phyloP scores from a whole-genome alignment of 1,140 invertebrate species.

The Colletes gigas region DNA sequence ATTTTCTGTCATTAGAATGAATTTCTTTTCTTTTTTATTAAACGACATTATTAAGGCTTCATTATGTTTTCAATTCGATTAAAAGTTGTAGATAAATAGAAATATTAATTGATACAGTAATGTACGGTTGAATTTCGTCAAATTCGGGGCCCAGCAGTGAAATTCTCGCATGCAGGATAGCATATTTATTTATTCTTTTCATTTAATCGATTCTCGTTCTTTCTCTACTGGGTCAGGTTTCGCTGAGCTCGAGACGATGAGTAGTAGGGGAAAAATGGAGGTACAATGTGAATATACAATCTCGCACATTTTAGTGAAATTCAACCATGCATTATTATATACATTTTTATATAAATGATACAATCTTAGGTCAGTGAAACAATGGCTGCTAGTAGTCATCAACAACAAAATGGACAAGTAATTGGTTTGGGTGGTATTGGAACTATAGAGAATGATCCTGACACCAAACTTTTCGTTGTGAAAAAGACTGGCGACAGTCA shows the following conservation, averaged over 20 bases:
- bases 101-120: background rate
- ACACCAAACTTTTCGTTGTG: slow-evolving; percentile 88
- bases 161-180: too few species aligned
- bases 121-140: too few species aligned
- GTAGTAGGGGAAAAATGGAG: too few species aligned
- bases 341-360: background rate
- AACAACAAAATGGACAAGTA: slow-evolving; percentile 85
- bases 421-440: slow-evolving; percentile 73
- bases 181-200: too few species aligned
- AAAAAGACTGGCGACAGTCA: slow-evolving; percentile 89
- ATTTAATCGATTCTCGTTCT: too few species aligned
- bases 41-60: too few species aligned
- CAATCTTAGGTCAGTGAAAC: slow-evolving; percentile 88
- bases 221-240: too few species aligned
- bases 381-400: slow-evolving; percentile 87
- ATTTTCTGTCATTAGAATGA: background rate
- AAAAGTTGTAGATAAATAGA: background rate
- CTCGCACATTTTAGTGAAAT: too few species aligned
- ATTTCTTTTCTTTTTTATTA: too few species aligned
- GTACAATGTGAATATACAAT: too few species aligned
- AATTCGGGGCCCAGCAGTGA: too few species aligned
- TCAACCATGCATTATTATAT: background rate
- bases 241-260: too few species aligned
- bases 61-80: background rate
- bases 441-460: slow-evolving; percentile 83